Conservation (phyloP, 2,113 vertebrate species). For the Dryoscopus gambensis region DNA sequence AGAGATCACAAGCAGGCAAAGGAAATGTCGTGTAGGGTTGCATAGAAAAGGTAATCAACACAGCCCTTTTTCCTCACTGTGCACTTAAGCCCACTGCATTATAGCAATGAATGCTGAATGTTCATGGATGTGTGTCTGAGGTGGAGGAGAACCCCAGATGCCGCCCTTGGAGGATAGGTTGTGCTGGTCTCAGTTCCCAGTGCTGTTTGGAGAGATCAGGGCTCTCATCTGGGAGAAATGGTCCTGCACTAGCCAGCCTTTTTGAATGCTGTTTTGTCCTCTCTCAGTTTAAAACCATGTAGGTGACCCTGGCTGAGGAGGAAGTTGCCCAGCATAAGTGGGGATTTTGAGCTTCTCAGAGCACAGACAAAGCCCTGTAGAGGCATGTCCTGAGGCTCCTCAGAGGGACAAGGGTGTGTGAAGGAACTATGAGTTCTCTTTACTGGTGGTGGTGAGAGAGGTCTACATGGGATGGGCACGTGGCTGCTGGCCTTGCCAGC, state of each 20-base stretch:
- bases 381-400: neutral
- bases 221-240: neutral
- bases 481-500: neutral
- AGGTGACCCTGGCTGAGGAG: neutral
- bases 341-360: neutral
- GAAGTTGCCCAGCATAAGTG: neutral
- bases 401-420: rapidly evolving
- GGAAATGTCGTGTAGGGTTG: neutral
- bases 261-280: neutral
- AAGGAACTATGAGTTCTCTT: neutral
- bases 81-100: neutral
- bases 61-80: neutral
- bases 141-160: neutral
- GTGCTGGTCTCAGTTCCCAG: neutral
- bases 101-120: neutral
- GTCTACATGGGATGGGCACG: rapidly evolving
- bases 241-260: neutral
- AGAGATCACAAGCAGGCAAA: neutral
- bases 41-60: neutral
- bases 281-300: neutral
- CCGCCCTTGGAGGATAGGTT: neutral
- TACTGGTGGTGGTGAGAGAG: neutral
- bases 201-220: neutral
- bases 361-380: neutral
- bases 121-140: neutral